Evolutionary conservation across 2,888 invertebrate species (phyloP).

Genomic region (Diaprepes abbreviatus): DNA sequence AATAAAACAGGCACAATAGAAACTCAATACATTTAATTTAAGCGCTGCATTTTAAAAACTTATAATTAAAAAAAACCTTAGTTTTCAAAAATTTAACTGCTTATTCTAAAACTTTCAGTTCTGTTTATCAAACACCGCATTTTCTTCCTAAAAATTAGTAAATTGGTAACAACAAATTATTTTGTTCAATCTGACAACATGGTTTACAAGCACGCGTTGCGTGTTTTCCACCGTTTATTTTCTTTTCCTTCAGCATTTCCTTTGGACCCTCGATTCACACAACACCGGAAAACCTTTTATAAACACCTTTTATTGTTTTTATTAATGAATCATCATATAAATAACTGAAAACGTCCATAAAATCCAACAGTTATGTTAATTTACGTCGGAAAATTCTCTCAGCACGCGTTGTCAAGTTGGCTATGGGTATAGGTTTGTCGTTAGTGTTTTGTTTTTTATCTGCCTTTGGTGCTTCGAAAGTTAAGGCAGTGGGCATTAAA

Average conservation of each 20-base stretch:
- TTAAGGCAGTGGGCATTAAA: slow-evolving; percentile 25
- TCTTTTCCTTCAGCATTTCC: slow-evolving; percentile 50
- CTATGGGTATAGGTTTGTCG: slow-evolving; percentile 1
- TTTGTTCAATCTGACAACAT: slow-evolving; percentile 26
- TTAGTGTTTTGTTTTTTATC: not conserved
- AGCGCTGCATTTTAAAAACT: too few relatives aligned
- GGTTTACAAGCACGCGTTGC: slow-evolving; percentile 42
- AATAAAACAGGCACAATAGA: too few relatives aligned
- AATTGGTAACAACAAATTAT: slow-evolving; percentile 2
- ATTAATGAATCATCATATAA: slow-evolving; percentile 9
- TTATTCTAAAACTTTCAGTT: too few relatives aligned
- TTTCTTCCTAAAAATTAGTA: too few relatives aligned
- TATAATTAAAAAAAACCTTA: too few relatives aligned
- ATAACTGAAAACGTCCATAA: slow-evolving; percentile 1
- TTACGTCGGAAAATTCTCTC: slow-evolving; percentile 6
- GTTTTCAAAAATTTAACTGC: too few relatives aligned
- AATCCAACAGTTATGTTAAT: slow-evolving; percentile 16
- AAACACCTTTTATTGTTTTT: slow-evolving; percentile 11
- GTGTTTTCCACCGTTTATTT: slow-evolving; percentile 49
- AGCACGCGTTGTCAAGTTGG: not conserved
- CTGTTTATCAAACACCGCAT: too few relatives aligned
- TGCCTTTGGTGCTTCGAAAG: not conserved
- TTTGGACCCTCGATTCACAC: slow-evolving; percentile 33
- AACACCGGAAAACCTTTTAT: slow-evolving; percentile 41
- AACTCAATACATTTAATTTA: too few relatives aligned